Base-by-base conservation (phyloP, 2,797 vertebrate species). In the Typhlichthys eigenmanni region DNA sequence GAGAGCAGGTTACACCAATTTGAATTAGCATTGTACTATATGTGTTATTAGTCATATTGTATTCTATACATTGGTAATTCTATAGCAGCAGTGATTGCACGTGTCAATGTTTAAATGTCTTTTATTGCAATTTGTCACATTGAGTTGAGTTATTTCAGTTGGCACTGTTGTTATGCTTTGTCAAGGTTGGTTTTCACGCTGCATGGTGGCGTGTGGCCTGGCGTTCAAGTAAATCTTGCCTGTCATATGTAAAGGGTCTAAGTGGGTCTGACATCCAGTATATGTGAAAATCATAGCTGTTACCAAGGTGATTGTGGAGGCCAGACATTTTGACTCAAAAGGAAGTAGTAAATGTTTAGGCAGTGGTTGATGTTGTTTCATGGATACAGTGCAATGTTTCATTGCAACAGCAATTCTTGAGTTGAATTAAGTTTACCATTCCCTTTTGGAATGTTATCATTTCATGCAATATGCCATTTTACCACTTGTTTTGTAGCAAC, bases 121-220 rank as follows among this genome's bases (percentile, higher is more conserved):
- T 51, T 10, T 32, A 60, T 45, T 49, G 16, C 53, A 58, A 65
- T 64, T 83, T 90, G 86, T 85, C 79, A 65, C 87, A 83, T 83
- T 83, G 24, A 24, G 66, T 76, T 24, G 65, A 47, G 91, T 55
- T 51, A 92, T 92, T 87, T 84, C 83, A 79, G 86, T 74, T 93
- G 93, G 90, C 93, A 93, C 90, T 83, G 81, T 87, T 89, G 87
- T 91, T 91, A 85, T 88, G 85, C 68, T 52, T 89, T 94, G 91
- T 92, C 92, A 93, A 88, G 86, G 73, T 83, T 67, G 84, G 88
- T 94, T 91, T 80, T 65, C 56, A 82, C 60, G 7, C 79, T 80
- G 19, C 87, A 79, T 82, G 85, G 62, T 79, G 87, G 88, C 70
- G 74, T 58, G 58, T 71, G 89, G 85, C 85, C 73, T 83, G 84